Evolutionary conservation across 1,140 invertebrate species (phyloP).

Genomic region (Paralvinella palmiformis): DNA sequence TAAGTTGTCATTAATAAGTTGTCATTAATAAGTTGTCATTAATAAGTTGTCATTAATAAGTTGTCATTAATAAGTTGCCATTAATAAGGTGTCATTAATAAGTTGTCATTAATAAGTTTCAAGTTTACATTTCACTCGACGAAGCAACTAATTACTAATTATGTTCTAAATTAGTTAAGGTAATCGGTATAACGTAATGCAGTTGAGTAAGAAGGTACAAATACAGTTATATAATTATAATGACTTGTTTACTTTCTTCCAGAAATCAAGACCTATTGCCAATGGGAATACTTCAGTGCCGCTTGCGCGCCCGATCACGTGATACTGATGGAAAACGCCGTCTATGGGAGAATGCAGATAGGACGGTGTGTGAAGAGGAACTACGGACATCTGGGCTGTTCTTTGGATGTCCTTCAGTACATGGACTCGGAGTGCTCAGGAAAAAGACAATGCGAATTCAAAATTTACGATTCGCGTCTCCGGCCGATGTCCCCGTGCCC

Average conservation of each 20-base stretch:
- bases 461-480: neutral
- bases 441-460: slow-evolving; percentile 1
- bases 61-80: too few species aligned
- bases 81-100: too few species aligned
- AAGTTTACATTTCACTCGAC: too few species aligned
- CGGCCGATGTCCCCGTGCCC: slow-evolving; percentile 4
- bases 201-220: too few species aligned
- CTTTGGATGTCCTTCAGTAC: slow-evolving; percentile 3
- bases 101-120: too few species aligned
- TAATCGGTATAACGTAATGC: too few species aligned
- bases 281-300: slow-evolving; percentile 4
- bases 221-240: too few species aligned
- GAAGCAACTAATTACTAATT: too few species aligned
- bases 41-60: too few species aligned
- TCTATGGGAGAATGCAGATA: slow-evolving; percentile 12
- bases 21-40: too few species aligned
- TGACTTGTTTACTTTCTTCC: neutral
- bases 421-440: slow-evolving; percentile 13
- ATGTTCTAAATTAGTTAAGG: too few species aligned
- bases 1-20: too few species aligned
- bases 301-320: slow-evolving; percentile 6
- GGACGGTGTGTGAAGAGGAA: slow-evolving; percentile 1
- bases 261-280: slow-evolving; percentile 6
- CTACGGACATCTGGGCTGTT: slow-evolving; percentile 14
- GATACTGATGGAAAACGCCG: slow-evolving; percentile 10